Conservation (phyloP, 2,888 invertebrate genomes). For the Laspeyria flexula region DNA sequence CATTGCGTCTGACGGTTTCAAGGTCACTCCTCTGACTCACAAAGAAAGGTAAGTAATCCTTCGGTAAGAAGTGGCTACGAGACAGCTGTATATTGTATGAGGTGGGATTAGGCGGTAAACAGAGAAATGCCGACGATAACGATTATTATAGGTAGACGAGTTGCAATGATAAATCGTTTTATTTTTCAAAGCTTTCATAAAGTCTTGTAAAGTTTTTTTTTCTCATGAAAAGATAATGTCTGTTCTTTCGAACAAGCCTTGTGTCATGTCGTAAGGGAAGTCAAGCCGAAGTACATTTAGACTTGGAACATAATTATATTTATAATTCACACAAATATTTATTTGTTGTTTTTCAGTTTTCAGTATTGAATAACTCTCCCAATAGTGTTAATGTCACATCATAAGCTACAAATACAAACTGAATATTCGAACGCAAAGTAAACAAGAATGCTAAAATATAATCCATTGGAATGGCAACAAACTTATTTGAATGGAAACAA, state of each 20-base stretch:
- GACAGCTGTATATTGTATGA: slow-evolving; percentile 22
- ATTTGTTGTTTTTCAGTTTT: no score
- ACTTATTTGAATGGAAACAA: slow-evolving; percentile 8
- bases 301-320: no score
- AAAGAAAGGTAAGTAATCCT: slow-evolving; percentile 37
- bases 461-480: slow-evolving; percentile 7
- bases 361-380: background rate
- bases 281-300: no score
- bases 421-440: slow-evolving; percentile 9
- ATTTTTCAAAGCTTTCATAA: no score
- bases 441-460: slow-evolving; percentile 1
- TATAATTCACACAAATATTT: no score
- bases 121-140: background rate
- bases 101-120: slow-evolving; percentile 1
- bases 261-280: no score
- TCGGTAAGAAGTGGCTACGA: slow-evolving; percentile 21
- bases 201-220: no score
- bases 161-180: no score
- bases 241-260: no score
- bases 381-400: background rate
- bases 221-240: no score
- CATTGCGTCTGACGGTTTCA: slow-evolving; percentile 60
- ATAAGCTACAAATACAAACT: slow-evolving; percentile 2
- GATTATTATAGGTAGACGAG: background rate
- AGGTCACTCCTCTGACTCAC: slow-evolving; percentile 48